Base-by-base conservation (phyloP, 2,113 vertebrate species). In the Pollimyrus isidori region DNA sequence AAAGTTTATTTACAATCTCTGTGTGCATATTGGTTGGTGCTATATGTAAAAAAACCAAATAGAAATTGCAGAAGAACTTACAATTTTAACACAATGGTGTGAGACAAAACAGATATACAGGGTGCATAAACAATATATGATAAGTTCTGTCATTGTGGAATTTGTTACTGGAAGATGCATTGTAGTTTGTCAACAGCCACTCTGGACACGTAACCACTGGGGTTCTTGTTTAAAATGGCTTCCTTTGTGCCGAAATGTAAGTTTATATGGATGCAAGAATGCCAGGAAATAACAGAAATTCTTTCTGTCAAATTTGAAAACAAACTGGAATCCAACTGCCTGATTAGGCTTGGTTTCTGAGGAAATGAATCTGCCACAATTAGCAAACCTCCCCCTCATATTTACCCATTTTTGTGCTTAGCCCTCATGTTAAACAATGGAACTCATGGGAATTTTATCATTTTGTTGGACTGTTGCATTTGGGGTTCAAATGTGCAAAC, bases 261-360 rank as follows among this genome's bases (percentile, higher is more conserved):
- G 92, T 91, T 92, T 89, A 91, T 91, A 88, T 90, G 23, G 91
- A 52, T 91, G 90, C 91, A 88, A 90, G 87, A 93, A 87, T 90
- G 93, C 91, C 94, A 95, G 94, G 94, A 96, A 97, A 95, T 95
- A 89, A 93, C 90, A 92, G 45, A 49, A 91, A 93, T 94, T 94
- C 92, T 87, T 91, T 88, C 89, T 95, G 92, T 88, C 92, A 89
- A 90, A 93, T 94, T 93, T 93, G 94, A 95, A 93, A 94, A 94
- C 91, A 93, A 92, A 94, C 76, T 90, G 26, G 9, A 91, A 92
- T 91, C 86, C 26, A 91, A 88, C 82, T 89, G 69, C 90, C 86
- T 84, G 89, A 49, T 88, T 82, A 45, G 50, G 73, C 30, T 91
- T 91, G 69, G 52, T 90, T 92, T 90, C 30, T 90, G 90, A 90